Evolutionary conservation across 2,888 invertebrate genomes (phyloP), one percentile per base, ranked within the genome.

Genomic region (Smittia sp.): DNA sequence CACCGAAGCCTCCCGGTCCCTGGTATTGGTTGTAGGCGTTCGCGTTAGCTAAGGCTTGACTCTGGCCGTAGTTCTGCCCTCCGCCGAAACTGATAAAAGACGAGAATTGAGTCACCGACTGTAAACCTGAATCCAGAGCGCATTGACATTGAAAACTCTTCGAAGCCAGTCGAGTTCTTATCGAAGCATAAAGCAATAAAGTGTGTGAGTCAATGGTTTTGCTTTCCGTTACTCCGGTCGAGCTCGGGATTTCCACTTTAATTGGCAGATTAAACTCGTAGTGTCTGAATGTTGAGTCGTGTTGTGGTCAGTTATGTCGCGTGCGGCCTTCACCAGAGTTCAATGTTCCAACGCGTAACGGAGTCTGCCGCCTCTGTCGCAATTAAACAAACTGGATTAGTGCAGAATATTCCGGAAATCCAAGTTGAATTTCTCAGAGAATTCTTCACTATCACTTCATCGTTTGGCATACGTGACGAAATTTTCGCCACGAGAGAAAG

Each of bases 141-240:
- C 52, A 69, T 52, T 70, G 70, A 58, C 70, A 54, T 70, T 70
- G 70, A 70, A 68, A 38, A 52, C 52, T 52, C 15, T 9, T 52
- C 15, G 9, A 52, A 52, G 15, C 52, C 15, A 15, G 15, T n/a
- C n/a, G n/a, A n/a, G n/a, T n/a, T n/a, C n/a, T n/a, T n/a, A n/a
- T n/a, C n/a, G n/a, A n/a, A n/a, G n/a, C n/a, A n/a, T n/a, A n/a
- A 32, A 32, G 9, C 32, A 32, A 32, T 32, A 32, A 32, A 32
- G 9, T n/a, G n/a, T n/a, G 9, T 32, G 32, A 32, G 9, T 32
- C 32, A 32, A 6, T 32, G 9, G 9, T 32, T 9, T 32, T 6
- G 32, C 3, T n/a, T 46, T 46, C 46, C 46, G 46, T 46, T 46
- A 46, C n/a, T 46, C 11, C 13, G 39, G 39, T 39, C 15, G 46